Conservation (phyloP, 2,888 invertebrate species). For the Dicyrtoma fusca region DNA sequence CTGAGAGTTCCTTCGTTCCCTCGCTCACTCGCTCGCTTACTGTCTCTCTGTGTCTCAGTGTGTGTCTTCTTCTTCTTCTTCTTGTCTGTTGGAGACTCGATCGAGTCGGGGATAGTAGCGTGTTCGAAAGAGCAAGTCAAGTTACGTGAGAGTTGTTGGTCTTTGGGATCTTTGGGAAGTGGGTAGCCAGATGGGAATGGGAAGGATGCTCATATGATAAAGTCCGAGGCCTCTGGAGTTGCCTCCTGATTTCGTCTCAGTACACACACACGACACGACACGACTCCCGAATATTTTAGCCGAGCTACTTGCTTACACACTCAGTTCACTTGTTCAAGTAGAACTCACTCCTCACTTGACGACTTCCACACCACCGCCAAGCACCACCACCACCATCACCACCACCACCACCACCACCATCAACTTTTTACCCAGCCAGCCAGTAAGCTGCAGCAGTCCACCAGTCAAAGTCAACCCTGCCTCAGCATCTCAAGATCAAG, state of each 20-base stretch:
- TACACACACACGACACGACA: constrained; percentile 42
- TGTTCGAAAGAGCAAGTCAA: background rate
- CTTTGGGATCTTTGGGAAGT: background rate
- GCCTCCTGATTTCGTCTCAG: constrained; percentile 54
- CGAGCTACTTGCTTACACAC: constrained; percentile 37
- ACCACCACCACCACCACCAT: constrained; percentile 8
- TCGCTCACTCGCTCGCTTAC: too few relatives aligned
- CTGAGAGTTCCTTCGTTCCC: too few relatives aligned
- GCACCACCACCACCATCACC: constrained; percentile 6
- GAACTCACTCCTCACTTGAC: constrained; percentile 28
- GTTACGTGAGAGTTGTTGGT: background rate
- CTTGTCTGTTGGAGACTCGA: background rate
- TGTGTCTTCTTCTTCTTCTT: constrained; percentile 13
- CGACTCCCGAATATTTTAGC: constrained; percentile 40
- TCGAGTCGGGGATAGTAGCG: too few relatives aligned
- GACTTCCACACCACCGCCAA: constrained; percentile 18
- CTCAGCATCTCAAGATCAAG: too few relatives aligned
- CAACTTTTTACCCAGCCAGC: too few relatives aligned
- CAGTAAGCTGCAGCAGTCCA: too few relatives aligned
- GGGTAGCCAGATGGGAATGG: constrained; percentile 29
- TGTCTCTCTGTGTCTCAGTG: too few relatives aligned
- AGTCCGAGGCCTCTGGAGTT: constrained; percentile 52
- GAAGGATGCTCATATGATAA: constrained; percentile 38
- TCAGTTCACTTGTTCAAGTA: constrained; percentile 35
- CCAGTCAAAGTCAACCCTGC: constrained; percentile 19